These are phyloP conservation scores for Prenolepis imparis DNA, from an alignment of 2,888 invertebrate genomes.

Conservation along the genomic window DNA sequence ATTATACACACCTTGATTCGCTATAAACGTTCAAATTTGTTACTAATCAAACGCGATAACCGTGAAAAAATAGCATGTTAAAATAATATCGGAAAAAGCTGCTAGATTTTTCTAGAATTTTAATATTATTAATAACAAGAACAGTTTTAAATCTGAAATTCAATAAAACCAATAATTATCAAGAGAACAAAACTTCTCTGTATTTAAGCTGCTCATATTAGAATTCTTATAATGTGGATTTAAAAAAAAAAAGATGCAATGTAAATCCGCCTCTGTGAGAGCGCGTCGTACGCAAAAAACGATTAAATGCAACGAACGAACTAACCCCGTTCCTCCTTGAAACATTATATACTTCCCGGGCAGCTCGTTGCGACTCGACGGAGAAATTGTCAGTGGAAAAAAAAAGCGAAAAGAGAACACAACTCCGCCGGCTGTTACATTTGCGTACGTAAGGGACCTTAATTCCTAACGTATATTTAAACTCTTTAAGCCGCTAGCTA, in stretches of 20 bases:
- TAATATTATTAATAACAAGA: neutral
- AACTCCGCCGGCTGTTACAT: conserved; percentile 43
- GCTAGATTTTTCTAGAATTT: neutral
- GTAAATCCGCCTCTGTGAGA: conserved; percentile 9
- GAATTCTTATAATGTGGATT: conserved; percentile 24
- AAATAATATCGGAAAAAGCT: neutral
- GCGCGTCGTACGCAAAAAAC: conserved; percentile 32
- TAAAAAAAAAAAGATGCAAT: conserved; percentile 4
- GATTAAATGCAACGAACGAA: conserved; percentile 63
- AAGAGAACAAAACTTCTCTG: neutral
- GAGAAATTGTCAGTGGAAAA: conserved; percentile 56
- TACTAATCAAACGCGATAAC: neutral
- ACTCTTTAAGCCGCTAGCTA: conserved; percentile 76
- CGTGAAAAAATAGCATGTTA: neutral
- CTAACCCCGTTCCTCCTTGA: conserved; percentile 20
- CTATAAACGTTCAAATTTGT: neutral
- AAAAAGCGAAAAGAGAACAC: conserved; percentile 53
- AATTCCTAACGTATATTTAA: conserved; percentile 81
- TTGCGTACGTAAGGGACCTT: conserved; percentile 73
- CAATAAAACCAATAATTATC: neutral
- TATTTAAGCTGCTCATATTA: neutral
- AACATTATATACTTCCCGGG: conserved; percentile 23
- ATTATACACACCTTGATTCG: neutral
- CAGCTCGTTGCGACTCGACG: conserved; percentile 30
- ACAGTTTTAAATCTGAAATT: neutral